Base-by-base conservation (phyloP, 2,888 invertebrate genomes). In the Drosophila formosana region DNA sequence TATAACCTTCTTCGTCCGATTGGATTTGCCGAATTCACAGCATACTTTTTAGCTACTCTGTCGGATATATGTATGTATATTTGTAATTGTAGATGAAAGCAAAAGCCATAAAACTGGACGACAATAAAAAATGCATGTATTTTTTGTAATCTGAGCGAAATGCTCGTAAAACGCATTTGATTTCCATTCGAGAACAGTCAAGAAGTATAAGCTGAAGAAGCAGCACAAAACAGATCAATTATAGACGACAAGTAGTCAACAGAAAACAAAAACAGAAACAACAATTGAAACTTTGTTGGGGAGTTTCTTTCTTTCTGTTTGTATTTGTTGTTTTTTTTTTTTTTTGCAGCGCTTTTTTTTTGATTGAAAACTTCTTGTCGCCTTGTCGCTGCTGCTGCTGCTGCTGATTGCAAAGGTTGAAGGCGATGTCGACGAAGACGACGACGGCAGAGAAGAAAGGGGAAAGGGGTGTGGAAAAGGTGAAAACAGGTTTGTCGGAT, bases 351-450 rank as follows among this genome's bases (percentile, higher is more conserved):
- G 45, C 52, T 51, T 37, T 72, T 64, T n/a, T 37, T 11, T 30
- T 75, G 75, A 75, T 75, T 75, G 78, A 75, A 77, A 77, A 77
- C 28, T 77, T 77, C 67, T 75, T 72, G 77, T 71, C 71, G 66
- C 69, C 53, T 72, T 73, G 72, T 66, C 73, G 74, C 67, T 55
- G 69, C 52, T 50, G 74, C 67, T 55, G 69, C 52, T 50, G 70
- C 56, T 50, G 70, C 56, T 50, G 75, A 69, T 75, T 64, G 74
- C 75, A 75, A 56, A 58, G 51, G 30, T 50, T 34, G 50, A n/a
- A 50, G 51, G 45, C 50, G 7, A 50, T 9, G 13, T 30, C 32
- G 8, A 30, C 13, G 39, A 18, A 0, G 18, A 18, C 18, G 18
- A 18, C 18, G 18, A 18, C 18, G 18, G 18, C 18, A 1, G 18